These are phyloP conservation scores for Tenualosa ilisha DNA, from an alignment of 2,797 vertebrate species.

Conservation along the genomic window DNA sequence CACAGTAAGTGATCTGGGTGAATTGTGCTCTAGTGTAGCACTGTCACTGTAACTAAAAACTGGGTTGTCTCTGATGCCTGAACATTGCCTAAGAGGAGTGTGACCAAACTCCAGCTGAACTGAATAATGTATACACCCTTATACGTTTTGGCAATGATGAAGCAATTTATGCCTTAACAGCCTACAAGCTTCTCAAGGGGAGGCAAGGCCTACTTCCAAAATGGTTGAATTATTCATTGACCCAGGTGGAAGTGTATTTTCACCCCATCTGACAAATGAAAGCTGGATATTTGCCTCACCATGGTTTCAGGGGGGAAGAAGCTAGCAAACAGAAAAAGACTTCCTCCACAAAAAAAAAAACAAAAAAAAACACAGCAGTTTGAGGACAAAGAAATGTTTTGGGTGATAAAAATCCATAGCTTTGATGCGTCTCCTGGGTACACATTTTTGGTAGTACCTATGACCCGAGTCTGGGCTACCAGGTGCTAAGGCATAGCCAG, in stretches of 20 bases:
- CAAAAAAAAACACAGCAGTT: neutral
- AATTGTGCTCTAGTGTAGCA: constrained; percentile 37
- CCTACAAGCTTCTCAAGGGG: constrained; percentile 84
- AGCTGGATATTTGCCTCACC: constrained; percentile 68
- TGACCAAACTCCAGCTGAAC: constrained; percentile 82
- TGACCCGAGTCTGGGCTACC: constrained; percentile 41
- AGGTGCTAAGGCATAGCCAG: constrained; percentile 51
- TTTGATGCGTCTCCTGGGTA: neutral
- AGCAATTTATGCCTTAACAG: constrained; percentile 90
- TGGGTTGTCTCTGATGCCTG: constrained; percentile 76
- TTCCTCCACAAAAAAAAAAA: neutral
- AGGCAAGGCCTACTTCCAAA: constrained; percentile 82
- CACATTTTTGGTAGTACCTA: neutral
- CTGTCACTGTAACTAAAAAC: constrained; percentile 68
- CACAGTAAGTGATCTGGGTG: neutral
- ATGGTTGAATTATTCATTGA: constrained; percentile 90
- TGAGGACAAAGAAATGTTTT: neutral
- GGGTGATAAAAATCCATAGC: constrained; percentile 15
- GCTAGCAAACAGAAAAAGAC: constrained; percentile 28
- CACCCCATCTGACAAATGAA: constrained; percentile 80
- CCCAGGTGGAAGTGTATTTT: constrained; percentile 84
- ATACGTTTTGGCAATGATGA: constrained; percentile 83
- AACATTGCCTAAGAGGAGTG: constrained; percentile 79
- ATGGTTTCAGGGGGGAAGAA: constrained; percentile 46
- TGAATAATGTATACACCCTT: constrained; percentile 91